Base-by-base conservation (phyloP, 2,113 vertebrate species). In the Speoplatyrhinus poulsoni region DNA sequence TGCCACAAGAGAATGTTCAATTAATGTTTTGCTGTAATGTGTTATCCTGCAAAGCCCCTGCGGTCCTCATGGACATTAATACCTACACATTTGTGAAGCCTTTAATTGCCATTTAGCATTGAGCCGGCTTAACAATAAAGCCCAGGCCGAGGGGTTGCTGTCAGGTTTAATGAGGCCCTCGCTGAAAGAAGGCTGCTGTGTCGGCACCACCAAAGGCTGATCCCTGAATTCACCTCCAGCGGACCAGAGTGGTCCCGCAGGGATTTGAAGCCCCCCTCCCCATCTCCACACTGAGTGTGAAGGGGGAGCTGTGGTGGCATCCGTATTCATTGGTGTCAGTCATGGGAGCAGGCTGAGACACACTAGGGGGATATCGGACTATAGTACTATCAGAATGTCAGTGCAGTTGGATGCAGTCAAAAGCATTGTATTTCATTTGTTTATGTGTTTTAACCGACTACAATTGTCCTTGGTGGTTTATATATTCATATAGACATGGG, bases 161-260 rank as follows among this genome's bases (percentile, higher is more conserved):
- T 85, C 80, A 81, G 75, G 83, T 89, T 89, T 91, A 88, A 89
- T 73, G 81, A 90, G 84, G 79, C 66, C 80, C 66, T 79, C 17
- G 26, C 62, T 81, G 75, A 89, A 88, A 81, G 73, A 81, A 62
- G 71, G 69, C 65, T 46, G 72, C 83, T 79, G 82, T 77, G 80
- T 91, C 79, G 86, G 87, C 86, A 83, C 68, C 68, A 83, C 89
- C 84, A 92, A 88, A 87, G 82, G 65, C 76, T 66, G 79, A 82
- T 81, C 67, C 56, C 62, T 82, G 80, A 88, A 91, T 85, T 82
- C 80, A 75, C 76, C 77, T 87, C 79, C 75, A 81, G 65, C 72
- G 76, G 84, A 84, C 77, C 76, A 79, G 70, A 82, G 82, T 79
- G 80, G 70, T 81, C 84, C 87, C 82, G 83, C 16, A 50, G 85